Evolutionary conservation across 2,113 vertebrate species (phyloP).

Genomic region (Antechinus flavipes): DNA sequence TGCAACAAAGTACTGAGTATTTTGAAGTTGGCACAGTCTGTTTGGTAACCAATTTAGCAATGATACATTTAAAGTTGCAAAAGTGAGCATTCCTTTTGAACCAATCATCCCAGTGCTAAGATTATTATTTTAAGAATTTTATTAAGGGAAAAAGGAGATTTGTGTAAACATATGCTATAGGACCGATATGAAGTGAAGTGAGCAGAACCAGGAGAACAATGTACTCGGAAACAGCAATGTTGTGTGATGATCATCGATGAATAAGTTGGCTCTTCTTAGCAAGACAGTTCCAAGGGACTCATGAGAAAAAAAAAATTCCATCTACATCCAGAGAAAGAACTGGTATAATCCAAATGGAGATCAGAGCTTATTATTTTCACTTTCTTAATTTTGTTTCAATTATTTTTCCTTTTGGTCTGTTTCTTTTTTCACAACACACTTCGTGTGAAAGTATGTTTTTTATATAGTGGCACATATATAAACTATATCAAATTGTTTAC

Average conservation of each 20-base stretch:
- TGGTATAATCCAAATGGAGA: not conserved
- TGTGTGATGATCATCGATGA: not conserved
- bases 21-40: no score
- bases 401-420: not conserved
- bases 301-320: not conserved
- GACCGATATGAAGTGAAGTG: not conserved
- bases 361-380: not conserved
- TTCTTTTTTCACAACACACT: not conserved
- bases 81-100: not conserved
- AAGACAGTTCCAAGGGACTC: not conserved
- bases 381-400: not conserved
- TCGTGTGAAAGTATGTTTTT: not conserved
- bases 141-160: not conserved
- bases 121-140: not conserved
- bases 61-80: not conserved
- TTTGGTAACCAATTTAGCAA: not conserved
- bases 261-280: not conserved
- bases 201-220: not conserved
- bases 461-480: not conserved
- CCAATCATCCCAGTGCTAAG: not conserved
- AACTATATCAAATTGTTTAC: not conserved
- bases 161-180: not conserved
- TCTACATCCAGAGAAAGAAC: not conserved
- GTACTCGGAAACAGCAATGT: not conserved
- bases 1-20: not conserved